Conservation (phyloP, 2,797 vertebrate species). For the Nasua narica region DNA sequence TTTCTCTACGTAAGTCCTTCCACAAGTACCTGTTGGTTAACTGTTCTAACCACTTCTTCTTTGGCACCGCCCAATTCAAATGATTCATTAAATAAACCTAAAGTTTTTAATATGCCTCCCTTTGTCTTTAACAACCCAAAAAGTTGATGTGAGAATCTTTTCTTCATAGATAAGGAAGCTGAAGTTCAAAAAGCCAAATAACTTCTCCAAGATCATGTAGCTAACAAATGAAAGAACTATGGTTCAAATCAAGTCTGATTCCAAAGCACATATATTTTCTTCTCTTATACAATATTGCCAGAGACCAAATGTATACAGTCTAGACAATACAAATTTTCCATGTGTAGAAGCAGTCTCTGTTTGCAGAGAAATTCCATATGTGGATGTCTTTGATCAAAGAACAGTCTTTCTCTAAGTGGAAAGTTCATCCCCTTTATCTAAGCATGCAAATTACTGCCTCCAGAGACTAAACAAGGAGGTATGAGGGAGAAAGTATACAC, state of each 20-base stretch:
- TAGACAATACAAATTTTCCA: neutral
- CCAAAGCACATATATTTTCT: neutral
- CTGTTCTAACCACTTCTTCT: neutral
- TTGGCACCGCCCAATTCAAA: neutral
- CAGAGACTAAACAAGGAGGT: neutral
- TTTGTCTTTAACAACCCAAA: neutral
- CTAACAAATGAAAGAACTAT: neutral
- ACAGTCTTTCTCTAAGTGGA: neutral
- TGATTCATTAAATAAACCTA: neutral
- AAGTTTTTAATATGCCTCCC: neutral
- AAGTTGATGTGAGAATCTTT: neutral
- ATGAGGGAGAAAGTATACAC: neutral
- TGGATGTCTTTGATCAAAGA: neutral
- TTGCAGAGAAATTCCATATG: neutral
- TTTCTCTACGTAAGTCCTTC: neutral
- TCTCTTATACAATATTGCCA: neutral
- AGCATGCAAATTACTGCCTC: neutral
- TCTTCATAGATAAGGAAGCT: neutral
- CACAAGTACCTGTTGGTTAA: neutral
- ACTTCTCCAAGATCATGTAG: neutral
- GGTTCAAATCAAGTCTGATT: neutral
- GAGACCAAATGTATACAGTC: neutral
- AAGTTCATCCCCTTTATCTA: neutral
- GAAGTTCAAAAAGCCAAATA: constrained; percentile 1
- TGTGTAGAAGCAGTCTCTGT: neutral